Percentiles rank a stretch among this genome's conserved stretches.
These are phyloP conservation scores for Plecotus auritus DNA, from an alignment of 2,113 vertebrate species.

Conservation along the genomic window DNA sequence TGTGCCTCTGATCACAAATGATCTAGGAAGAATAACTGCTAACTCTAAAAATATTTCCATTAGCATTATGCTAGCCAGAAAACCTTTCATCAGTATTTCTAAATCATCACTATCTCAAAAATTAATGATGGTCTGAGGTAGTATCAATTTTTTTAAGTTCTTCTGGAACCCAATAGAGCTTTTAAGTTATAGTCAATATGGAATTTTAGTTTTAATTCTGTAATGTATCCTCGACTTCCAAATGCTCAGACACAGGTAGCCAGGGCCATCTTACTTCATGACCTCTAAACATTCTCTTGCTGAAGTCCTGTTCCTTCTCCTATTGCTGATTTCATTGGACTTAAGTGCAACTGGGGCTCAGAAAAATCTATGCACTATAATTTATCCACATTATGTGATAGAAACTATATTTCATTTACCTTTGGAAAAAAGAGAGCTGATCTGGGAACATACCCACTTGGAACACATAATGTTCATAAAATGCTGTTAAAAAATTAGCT, in stretches of 20 bases:
- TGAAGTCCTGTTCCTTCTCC: neutral
- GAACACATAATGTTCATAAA: conserved; percentile 3
- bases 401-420: neutral
- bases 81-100: neutral
- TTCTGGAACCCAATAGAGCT: neutral
- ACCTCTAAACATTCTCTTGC: neutral
- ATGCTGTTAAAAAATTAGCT: conserved; percentile 7
- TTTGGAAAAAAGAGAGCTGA: neutral
- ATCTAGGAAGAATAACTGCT: neutral
- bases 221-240: neutral
- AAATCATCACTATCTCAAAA: neutral
- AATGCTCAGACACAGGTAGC: neutral
- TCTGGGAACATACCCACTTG: neutral
- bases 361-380: neutral
- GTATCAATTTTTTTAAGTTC: neutral
- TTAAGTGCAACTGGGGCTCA: neutral
- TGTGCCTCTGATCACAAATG: conserved; percentile 4
- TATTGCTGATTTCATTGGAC: neutral
- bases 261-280: neutral
- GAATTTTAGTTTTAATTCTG: neutral
- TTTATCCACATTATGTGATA: neutral
- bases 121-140: neutral
- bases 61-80: neutral
- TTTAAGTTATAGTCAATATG: neutral
- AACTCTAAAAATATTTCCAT: neutral